These are phyloP conservation scores for Nomada lathburiana DNA, from an alignment of 2,888 invertebrate species.

Conservation along the genomic window DNA sequence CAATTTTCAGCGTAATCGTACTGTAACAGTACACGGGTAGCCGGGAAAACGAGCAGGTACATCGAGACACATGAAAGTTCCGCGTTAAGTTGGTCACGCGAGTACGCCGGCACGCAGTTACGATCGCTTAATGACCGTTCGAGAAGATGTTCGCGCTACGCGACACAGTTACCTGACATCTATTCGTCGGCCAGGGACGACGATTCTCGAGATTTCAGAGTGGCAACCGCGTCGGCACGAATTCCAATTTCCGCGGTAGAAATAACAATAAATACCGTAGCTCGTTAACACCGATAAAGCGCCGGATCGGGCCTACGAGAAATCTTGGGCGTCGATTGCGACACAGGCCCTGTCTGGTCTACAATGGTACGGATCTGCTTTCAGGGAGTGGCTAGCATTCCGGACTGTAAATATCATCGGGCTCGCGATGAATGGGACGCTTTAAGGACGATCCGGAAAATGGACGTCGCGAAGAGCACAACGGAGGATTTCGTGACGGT, in stretches of 20 bases:
- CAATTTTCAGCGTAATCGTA: constrained; percentile 48
- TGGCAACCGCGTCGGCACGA: constrained; percentile 11
- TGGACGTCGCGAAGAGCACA: constrained; percentile 72
- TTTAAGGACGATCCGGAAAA: constrained; percentile 68
- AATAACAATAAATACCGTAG: no score
- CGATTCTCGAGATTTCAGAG: constrained; percentile 34
- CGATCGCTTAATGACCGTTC: constrained; percentile 65
- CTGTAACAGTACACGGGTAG: constrained; percentile 28
- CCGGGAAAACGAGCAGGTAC: constrained; percentile 47
- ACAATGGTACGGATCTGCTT: constrained; percentile 68
- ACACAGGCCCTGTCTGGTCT: constrained; percentile 45
- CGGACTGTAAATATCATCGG: constrained; percentile 70
- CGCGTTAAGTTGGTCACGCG: constrained; percentile 71
- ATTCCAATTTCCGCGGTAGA: constrained; percentile 26
- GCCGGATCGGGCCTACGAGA: no score
- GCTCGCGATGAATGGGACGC: constrained; percentile 72
- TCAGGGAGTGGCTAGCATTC: constrained; percentile 77
- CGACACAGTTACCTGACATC: constrained; percentile 63
- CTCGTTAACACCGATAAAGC: no score
- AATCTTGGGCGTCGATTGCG: constrained; percentile 37
- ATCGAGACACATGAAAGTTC: constrained; percentile 55
- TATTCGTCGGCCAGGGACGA: constrained; percentile 23
- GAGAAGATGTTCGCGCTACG: constrained; percentile 52
- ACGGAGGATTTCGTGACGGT: constrained; percentile 86
- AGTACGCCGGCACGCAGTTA: constrained; percentile 51